phyloP scores from a whole-genome alignment of 2,797 vertebrate species.

The Rachycentron canadum region DNA sequence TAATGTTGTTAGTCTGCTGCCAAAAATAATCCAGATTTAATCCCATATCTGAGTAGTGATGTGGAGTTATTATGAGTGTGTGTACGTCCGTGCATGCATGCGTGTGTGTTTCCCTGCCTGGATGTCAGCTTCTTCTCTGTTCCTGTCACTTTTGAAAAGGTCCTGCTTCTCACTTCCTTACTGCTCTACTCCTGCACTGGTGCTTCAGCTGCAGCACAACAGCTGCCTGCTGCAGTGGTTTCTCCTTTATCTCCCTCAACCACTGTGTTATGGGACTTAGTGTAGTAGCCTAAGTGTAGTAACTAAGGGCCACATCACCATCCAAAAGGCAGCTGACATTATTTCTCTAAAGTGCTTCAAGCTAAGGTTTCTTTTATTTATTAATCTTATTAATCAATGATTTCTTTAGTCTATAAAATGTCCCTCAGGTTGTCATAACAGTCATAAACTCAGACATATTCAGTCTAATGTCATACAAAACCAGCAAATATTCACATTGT shows the following conservation, averaged over 20 bases:
- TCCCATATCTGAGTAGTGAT: conserved; percentile 8
- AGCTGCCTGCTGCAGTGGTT: conserved; percentile 1
- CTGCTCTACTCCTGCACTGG: neutral
- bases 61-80: neutral
- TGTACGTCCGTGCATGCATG: neutral
- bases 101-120: no score
- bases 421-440: no score
- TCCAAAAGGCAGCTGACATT: neutral
- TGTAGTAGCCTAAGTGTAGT: no score
- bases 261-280: neutral
- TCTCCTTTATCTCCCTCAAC: neutral
- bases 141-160: neutral
- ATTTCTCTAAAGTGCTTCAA: neutral
- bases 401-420: no score
- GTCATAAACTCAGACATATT: neutral
- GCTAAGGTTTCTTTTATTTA: neutral
- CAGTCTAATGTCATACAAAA: neutral
- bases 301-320: neutral
- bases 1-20: neutral
- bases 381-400: neutral
- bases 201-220: neutral
- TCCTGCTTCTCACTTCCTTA: conserved; percentile 27
- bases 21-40: conserved; percentile 26
- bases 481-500: neutral
- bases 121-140: conserved; percentile 6